A percentile compares a stretch with the other conserved stretches of the same genome.
Conservation (phyloP, 2,888 invertebrate genomes). For the Sylvicola cinctus region DNA sequence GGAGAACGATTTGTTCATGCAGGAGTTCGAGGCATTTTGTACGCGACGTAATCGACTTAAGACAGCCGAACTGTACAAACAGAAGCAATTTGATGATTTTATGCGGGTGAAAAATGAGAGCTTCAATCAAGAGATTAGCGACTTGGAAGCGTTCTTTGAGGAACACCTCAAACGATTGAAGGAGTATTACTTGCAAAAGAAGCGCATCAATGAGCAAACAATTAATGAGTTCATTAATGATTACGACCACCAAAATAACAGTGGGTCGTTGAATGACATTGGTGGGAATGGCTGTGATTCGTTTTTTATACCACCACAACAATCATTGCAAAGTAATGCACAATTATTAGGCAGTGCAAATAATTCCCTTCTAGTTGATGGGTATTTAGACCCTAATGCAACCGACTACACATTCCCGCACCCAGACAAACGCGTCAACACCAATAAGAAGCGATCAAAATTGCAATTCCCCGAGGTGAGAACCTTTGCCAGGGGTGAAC, state of each 20-base stretch:
- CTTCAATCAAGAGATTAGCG: constrained; percentile 12
- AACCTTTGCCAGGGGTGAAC: constrained; percentile 7
- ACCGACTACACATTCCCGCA: constrained; percentile 10
- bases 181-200: constrained; percentile 12
- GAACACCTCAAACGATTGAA: constrained; percentile 13
- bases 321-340: neutral
- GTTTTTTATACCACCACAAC: too few relatives aligned
- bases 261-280: neutral
- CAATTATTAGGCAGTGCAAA: neutral
- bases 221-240: constrained; percentile 8
- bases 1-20: constrained; percentile 10
- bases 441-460: constrained; percentile 10
- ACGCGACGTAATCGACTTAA: constrained; percentile 10
- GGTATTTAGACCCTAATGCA: neutral
- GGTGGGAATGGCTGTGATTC: too few relatives aligned
- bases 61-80: constrained; percentile 6
- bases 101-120: constrained; percentile 8
- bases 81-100: constrained; percentile 6
- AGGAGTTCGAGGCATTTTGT: constrained; percentile 13
- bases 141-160: constrained; percentile 13
- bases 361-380: neutral
- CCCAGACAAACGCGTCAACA: constrained; percentile 12
- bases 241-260: neutral
- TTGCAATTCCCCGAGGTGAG: constrained; percentile 12
- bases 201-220: constrained; percentile 11